Conservation (phyloP, 2,888 invertebrate species). For the Harpagoxenus sublaevis region DNA sequence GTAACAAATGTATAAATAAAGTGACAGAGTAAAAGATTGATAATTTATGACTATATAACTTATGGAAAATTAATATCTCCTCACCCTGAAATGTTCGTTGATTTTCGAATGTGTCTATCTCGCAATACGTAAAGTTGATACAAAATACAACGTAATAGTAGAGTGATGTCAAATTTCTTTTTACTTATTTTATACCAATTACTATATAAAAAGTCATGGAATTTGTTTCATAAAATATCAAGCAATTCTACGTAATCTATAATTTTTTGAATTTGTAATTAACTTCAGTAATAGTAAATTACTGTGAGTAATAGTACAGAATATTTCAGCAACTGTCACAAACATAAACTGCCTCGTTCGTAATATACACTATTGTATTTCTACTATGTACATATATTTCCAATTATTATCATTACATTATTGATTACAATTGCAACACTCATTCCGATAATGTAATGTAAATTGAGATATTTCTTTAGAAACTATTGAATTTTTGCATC, state of each 20-base stretch:
- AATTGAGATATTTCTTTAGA: neutral
- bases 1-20: constrained; percentile 28
- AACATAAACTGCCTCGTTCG: neutral
- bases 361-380: constrained; percentile 26
- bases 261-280: constrained; percentile 28
- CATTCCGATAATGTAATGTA: constrained; percentile 7
- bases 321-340: constrained; percentile 11
- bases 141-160: neutral
- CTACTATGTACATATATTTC: constrained; percentile 52
- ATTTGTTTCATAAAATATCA: constrained; percentile 13
- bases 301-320: constrained; percentile 11
- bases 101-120: neutral
- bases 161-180: neutral
- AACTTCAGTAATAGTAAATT: constrained; percentile 2
- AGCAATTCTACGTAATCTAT: neutral
- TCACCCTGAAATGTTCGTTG: neutral
- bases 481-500: neutral
- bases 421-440: constrained; percentile 29
- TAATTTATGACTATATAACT: constrained; percentile 21
- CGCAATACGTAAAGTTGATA: constrained; percentile 1
- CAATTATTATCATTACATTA: constrained; percentile 43
- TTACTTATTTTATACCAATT: neutral
- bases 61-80: constrained; percentile 4
- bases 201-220: neutral
- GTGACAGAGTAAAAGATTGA: constrained; percentile 16